Conservation (phyloP, 2,797 vertebrate species). For the Gadopsis bispinosus region DNA sequence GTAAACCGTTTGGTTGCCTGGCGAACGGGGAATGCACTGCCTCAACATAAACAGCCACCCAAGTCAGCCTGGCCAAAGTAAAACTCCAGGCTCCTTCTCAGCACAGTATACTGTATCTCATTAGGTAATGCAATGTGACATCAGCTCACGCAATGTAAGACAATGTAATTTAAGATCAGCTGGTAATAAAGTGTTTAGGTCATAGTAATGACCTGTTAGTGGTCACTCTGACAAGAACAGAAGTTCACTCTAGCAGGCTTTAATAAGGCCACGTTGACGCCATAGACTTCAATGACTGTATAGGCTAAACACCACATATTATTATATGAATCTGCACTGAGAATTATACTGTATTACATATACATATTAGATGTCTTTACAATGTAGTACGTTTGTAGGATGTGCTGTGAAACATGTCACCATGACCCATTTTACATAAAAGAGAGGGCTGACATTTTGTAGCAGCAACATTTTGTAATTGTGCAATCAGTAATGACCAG, state of each 20-base stretch:
- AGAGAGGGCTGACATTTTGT: slow-evolving; percentile 45
- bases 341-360: background rate
- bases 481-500: slow-evolving; percentile 66
- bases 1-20: slow-evolving; percentile 81
- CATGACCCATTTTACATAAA: slow-evolving; percentile 26
- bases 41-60: slow-evolving; percentile 80
- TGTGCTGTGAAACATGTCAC: slow-evolving; percentile 26
- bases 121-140: slow-evolving; percentile 68
- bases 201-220: slow-evolving; percentile 44
- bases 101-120: slow-evolving; percentile 25
- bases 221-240: slow-evolving; percentile 42
- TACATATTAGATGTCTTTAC: background rate
- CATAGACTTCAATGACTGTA: background rate
- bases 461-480: slow-evolving; percentile 64
- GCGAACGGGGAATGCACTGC: slow-evolving; percentile 71
- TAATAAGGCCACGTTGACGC: slow-evolving; percentile 12
- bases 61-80: slow-evolving; percentile 55
- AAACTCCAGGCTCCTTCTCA: slow-evolving; percentile 48
- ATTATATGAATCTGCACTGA: background rate
- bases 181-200: slow-evolving; percentile 52
- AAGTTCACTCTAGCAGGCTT: slow-evolving; percentile 25
- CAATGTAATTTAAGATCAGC: slow-evolving; percentile 56
- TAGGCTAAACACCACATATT: background rate
- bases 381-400: background rate
- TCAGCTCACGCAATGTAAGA: slow-evolving; percentile 52